These are phyloP conservation scores for Hyphantria cunea DNA, from an alignment of 1,140 invertebrate genomes.

Conservation along the genomic window DNA sequence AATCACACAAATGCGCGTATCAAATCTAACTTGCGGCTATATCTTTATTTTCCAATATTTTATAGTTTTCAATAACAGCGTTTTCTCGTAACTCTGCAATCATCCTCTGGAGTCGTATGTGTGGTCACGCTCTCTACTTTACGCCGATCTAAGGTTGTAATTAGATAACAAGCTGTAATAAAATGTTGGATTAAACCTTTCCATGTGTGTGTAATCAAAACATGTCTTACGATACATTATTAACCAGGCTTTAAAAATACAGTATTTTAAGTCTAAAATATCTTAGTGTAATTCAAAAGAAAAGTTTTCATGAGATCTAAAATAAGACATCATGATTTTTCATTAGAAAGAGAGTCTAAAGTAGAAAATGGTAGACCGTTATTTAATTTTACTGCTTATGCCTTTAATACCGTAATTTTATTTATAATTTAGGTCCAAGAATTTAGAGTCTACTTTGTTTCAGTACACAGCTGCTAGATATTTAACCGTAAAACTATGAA, in stretches of 20 bases:
- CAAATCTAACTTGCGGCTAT: conserved; percentile 15
- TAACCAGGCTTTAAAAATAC: too few species aligned
- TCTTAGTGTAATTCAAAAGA: background rate
- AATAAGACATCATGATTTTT: too few species aligned
- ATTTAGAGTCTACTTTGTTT: too few species aligned
- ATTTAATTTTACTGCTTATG: too few species aligned
- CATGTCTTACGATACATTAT: too few species aligned
- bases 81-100: conserved; percentile 10
- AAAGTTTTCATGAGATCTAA: too few species aligned
- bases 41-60: conserved; percentile 28
- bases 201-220: background rate
- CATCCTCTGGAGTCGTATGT: conserved; percentile 16
- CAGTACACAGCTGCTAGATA: too few species aligned
- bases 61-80: conserved; percentile 24
- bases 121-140: conserved; percentile 10
- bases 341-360: background rate
- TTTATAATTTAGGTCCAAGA: too few species aligned
- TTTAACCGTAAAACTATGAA: too few species aligned
- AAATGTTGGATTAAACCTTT: background rate
- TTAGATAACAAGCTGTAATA: conserved; percentile 1
- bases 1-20: conserved; percentile 8
- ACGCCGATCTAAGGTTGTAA: background rate
- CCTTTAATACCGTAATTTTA: too few species aligned
- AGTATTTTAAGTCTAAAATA: too few species aligned
- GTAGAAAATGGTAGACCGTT: too few species aligned